phyloP scores from a whole-genome alignment of 2,888 invertebrate genomes.

The Sipunculus nudus region DNA sequence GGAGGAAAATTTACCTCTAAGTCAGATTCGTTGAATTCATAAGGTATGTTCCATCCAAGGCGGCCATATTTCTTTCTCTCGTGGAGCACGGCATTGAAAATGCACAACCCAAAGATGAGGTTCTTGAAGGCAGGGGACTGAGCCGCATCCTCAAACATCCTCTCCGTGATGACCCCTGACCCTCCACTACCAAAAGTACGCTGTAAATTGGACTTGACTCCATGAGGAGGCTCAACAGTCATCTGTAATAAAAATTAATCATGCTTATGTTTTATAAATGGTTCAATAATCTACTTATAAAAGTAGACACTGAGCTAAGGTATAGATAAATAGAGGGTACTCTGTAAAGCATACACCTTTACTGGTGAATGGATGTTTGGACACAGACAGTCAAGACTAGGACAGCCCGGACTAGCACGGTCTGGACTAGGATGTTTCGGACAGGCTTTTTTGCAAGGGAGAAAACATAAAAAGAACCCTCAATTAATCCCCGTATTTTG shows the following conservation, averaged over 20 bases:
- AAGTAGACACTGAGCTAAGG: too few species aligned
- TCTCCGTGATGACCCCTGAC: conserved; percentile 58
- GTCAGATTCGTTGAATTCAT: conserved; percentile 67
- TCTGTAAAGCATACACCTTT: too few species aligned
- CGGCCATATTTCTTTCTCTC: conserved; percentile 65
- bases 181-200: conserved; percentile 62
- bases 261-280: too few species aligned
- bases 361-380: too few species aligned
- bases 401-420: too few species aligned
- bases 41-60: conserved; percentile 66
- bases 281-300: too few species aligned
- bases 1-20: conserved; percentile 63
- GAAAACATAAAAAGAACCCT: too few species aligned
- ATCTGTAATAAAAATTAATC: conserved; percentile 51
- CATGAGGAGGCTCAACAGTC: conserved; percentile 64
- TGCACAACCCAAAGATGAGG: conserved; percentile 63
- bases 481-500: too few species aligned
- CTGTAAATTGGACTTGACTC: conserved; percentile 62
- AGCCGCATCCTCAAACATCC: conserved; percentile 47
- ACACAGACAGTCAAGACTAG: too few species aligned
- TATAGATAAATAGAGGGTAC: too few species aligned
- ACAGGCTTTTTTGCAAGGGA: too few species aligned
- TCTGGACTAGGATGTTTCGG: too few species aligned
- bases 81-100: conserved; percentile 65
- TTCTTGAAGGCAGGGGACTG: conserved; percentile 52